phyloP scores from a whole-genome alignment of 2,797 vertebrate genomes.

The Schizopygopsis pylzovi region DNA sequence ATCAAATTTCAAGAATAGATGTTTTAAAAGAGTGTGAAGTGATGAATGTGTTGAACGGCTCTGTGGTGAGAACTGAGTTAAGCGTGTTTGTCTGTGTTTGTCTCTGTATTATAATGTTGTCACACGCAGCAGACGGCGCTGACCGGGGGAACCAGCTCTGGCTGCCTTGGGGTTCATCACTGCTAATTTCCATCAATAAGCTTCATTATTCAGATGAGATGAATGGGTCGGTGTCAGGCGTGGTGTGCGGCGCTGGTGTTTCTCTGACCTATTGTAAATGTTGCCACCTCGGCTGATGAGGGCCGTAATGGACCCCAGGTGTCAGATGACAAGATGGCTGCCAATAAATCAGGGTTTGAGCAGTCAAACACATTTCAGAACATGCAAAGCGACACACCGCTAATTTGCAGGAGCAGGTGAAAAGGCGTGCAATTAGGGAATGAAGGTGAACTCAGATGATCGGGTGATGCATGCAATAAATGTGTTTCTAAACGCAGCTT shows the following conservation, averaged over 20 bases:
- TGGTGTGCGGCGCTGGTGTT: constrained; percentile 72
- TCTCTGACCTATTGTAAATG: constrained; percentile 86
- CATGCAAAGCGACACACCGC: constrained; percentile 75
- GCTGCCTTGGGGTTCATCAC: constrained; percentile 68
- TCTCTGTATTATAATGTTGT: constrained; percentile 48
- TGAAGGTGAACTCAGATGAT: neutral
- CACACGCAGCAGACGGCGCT: constrained; percentile 49
- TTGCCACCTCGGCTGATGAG: constrained; percentile 76
- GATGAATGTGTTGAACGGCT: neutral
- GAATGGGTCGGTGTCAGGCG: constrained; percentile 80
- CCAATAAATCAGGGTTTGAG: constrained; percentile 82
- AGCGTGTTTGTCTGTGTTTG: constrained; percentile 1
- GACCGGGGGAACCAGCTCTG: constrained; percentile 55
- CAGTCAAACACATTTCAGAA: constrained; percentile 76
- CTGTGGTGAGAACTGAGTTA: neutral
- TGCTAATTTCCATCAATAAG: constrained; percentile 78
- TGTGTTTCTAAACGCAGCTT: neutral
- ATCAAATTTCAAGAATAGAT: neutral
- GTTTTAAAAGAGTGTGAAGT: constrained; percentile 6
- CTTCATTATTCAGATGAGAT: constrained; percentile 90
- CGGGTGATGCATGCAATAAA: neutral
- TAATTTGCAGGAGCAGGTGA: constrained; percentile 73
- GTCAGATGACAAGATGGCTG: constrained; percentile 73
- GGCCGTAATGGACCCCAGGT: constrained; percentile 79
- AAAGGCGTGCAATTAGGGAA: constrained; percentile 57